Evolutionary conservation across 2,113 vertebrate species (phyloP).

Genomic region (Psephotus haematonotus): DNA sequence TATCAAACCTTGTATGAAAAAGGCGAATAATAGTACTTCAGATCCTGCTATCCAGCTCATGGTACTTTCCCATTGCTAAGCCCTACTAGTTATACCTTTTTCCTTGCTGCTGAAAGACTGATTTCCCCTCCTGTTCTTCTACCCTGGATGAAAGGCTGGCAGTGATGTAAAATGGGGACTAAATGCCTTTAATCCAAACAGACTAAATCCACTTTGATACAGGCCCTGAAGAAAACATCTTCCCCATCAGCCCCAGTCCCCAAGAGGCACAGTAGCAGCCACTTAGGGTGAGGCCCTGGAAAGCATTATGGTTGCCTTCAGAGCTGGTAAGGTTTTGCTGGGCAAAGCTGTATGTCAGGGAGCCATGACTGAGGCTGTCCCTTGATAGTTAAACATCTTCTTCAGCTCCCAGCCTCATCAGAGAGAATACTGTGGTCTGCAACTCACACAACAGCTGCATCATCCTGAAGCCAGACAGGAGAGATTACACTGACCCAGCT

Average conservation of each 20-base stretch:
- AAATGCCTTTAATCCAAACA: not conserved
- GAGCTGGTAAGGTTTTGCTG: not conserved
- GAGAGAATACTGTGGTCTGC: not conserved
- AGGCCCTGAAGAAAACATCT: not conserved
- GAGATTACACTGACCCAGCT: not conserved
- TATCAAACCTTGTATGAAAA: not conserved
- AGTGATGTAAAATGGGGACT: not conserved
- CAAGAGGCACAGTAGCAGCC: not conserved
- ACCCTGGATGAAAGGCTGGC: not conserved
- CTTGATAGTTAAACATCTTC: not conserved
- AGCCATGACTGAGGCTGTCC: not conserved
- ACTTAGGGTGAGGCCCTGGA: fast-evolving
- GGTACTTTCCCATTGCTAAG: not conserved
- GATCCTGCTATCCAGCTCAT: not conserved
- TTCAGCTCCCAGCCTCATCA: not conserved
- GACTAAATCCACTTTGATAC: not conserved
- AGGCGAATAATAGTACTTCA: not conserved
- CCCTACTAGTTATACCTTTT: not conserved
- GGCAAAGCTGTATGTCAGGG: not conserved
- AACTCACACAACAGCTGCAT: not conserved
- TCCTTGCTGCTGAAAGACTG: not conserved
- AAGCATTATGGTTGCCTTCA: fast-evolving
- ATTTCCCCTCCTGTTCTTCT: not conserved
- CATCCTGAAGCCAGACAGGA: not conserved
- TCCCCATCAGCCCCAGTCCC: not conserved